A percentile compares a stretch with the other conserved stretches of the same genome.
Conservation (phyloP, 1,140 invertebrate genomes). For the Myzus persicae region DNA sequence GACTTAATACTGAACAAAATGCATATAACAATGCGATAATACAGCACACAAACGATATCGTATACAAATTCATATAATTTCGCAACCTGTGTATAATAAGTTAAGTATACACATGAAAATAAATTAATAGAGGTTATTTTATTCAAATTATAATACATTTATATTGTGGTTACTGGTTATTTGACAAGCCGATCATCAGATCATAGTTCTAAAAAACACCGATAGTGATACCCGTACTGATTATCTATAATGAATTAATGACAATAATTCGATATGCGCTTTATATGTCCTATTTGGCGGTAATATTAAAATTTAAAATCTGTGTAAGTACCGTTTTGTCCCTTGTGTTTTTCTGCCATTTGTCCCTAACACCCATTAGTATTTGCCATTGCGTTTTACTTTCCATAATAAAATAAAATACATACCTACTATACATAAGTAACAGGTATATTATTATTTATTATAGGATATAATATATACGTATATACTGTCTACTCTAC, state of each 20-base stretch:
- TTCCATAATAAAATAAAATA: not conserved
- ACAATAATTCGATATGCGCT: not conserved
- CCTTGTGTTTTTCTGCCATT: not conserved
- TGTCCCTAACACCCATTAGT: not conserved
- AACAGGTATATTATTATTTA: not conserved
- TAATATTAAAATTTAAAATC: too few species aligned
- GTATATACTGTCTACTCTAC: not conserved
- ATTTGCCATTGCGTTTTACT: not conserved
- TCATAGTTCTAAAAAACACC: not conserved
- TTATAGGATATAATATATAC: not conserved
- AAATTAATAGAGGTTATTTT: too few species aligned
- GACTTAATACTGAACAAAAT: too few species aligned
- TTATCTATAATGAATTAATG: not conserved
- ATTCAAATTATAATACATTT: not conserved
- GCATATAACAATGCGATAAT: too few species aligned
- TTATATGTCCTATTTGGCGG: not conserved
- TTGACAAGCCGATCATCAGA: not conserved
- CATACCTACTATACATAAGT: not conserved
- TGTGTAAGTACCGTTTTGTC: not conserved
- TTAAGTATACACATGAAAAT: not conserved
- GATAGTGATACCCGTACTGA: not conserved
- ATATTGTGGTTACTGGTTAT: not conserved
- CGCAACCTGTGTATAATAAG: not conserved
- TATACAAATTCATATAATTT: not conserved
- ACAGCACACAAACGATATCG: not conserved